These are phyloP conservation scores for Thripadectes ignobilis DNA, from an alignment of 2,797 vertebrate species.

Conservation along the genomic window DNA sequence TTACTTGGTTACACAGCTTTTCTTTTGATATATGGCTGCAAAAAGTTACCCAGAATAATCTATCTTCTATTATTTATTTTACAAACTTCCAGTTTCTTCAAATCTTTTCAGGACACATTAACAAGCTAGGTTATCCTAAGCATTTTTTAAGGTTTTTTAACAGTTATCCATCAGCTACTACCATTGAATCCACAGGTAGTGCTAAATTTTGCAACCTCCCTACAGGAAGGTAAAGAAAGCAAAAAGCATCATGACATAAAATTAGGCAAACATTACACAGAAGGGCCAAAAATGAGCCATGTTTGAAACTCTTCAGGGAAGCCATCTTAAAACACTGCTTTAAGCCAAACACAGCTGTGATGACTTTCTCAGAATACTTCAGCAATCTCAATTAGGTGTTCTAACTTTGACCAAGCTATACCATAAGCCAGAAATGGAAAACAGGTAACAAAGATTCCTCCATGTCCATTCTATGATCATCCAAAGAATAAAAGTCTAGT, in stretches of 20 bases:
- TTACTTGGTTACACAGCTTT: background rate
- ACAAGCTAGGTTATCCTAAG: background rate
- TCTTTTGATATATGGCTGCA: background rate
- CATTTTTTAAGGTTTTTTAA: accelerated
- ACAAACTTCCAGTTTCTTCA: background rate
- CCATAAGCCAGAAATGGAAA: background rate
- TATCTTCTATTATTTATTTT: background rate
- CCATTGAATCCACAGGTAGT: background rate
- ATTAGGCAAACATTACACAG: background rate
- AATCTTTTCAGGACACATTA: background rate
- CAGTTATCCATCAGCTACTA: background rate
- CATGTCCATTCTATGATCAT: background rate
- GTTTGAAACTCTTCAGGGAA: background rate
- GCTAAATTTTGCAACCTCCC: background rate
- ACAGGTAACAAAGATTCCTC: background rate
- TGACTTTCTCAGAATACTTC: background rate
- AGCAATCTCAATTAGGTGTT: background rate
- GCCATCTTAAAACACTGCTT: background rate
- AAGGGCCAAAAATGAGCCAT: background rate
- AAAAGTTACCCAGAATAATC: background rate
- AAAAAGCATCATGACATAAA: background rate
- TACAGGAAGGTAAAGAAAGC: background rate
- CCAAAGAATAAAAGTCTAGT: background rate
- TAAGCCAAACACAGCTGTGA: background rate
- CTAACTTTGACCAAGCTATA: background rate